Percentiles rank a stretch among this genome's conserved stretches.
These are phyloP conservation scores for Nasonia vitripennis DNA, from an alignment of 1,140 invertebrate genomes.

Conservation along the genomic window DNA sequence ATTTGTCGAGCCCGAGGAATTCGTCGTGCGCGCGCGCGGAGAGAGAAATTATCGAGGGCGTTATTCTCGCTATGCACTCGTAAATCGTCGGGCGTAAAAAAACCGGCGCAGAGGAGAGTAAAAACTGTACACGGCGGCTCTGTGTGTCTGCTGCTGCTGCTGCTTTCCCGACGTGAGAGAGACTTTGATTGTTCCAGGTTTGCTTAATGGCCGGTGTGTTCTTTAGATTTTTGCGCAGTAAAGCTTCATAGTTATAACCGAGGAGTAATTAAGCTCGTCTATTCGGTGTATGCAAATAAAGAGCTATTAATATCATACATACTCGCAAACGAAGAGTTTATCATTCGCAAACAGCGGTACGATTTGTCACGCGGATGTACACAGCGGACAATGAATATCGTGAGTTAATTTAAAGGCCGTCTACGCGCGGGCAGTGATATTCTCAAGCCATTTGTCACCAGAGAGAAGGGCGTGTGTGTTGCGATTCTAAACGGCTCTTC, in stretches of 20 bases:
- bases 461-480: too few relatives aligned
- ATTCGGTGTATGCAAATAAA: too few relatives aligned
- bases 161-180: neutral
- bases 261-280: neutral
- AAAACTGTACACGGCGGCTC: neutral
- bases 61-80: conserved; percentile 19
- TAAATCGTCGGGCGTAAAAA: conserved; percentile 17
- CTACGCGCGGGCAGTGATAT: too few relatives aligned
- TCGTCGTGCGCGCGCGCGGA: neutral
- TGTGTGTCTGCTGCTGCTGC: neutral
- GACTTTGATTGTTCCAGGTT: neutral
- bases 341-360: neutral
- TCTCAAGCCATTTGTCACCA: too few relatives aligned
- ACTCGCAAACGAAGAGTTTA: neutral
- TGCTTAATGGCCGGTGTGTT: neutral
- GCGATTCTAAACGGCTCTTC: conserved; percentile 8
- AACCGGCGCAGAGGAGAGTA: neutral
- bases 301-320: too few relatives aligned
- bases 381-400: neutral
- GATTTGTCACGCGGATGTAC: neutral
- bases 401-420: neutral
- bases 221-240: too few relatives aligned
- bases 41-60: conserved; percentile 6
- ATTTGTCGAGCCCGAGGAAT: conserved; percentile 18
- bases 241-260: too few relatives aligned